Conservation (phyloP, 2,113 vertebrate species). For the Syngnathus floridae region DNA sequence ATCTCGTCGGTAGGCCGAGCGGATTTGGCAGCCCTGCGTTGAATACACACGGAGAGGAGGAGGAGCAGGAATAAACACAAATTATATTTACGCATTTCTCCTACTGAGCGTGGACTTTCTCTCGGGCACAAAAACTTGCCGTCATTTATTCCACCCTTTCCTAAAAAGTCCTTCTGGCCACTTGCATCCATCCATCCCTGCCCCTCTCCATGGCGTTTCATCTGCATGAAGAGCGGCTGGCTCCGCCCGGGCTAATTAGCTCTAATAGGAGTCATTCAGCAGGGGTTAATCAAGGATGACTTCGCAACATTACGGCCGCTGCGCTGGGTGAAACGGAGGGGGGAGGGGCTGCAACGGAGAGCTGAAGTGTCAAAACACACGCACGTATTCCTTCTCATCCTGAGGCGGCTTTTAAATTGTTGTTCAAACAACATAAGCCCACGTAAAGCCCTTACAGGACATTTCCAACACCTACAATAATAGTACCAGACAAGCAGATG, state of each 20-base stretch:
- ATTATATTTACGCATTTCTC: neutral
- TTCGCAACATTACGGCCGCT: conserved; percentile 56
- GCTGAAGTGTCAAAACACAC: neutral
- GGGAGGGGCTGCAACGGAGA: neutral
- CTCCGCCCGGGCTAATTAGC: conserved; percentile 63
- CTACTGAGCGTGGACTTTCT: neutral
- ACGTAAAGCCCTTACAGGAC: neutral
- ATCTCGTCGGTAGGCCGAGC: conserved; percentile 19
- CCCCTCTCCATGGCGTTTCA: conserved; percentile 35
- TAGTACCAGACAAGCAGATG: neutral
- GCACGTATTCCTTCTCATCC: neutral
- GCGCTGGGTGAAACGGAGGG: neutral
- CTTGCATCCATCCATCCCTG: conserved; percentile 44
- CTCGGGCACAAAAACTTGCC: neutral
- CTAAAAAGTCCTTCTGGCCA: conserved; percentile 32
- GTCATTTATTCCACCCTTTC: conserved; percentile 30
- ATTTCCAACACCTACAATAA: neutral
- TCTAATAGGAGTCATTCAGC: conserved; percentile 69
- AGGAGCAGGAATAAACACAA: neutral
- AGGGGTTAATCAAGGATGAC: conserved; percentile 68
- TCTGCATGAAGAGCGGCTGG: conserved; percentile 53
- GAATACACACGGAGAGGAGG: conserved; percentile 27
- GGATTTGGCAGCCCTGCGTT: conserved; percentile 10
- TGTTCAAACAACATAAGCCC: too few relatives aligned
- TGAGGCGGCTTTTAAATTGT: neutral